Percentiles rank a stretch among this genome's conserved stretches.
phyloP scores from a whole-genome alignment of 2,797 vertebrate genomes.

The Scleropages formosus region DNA sequence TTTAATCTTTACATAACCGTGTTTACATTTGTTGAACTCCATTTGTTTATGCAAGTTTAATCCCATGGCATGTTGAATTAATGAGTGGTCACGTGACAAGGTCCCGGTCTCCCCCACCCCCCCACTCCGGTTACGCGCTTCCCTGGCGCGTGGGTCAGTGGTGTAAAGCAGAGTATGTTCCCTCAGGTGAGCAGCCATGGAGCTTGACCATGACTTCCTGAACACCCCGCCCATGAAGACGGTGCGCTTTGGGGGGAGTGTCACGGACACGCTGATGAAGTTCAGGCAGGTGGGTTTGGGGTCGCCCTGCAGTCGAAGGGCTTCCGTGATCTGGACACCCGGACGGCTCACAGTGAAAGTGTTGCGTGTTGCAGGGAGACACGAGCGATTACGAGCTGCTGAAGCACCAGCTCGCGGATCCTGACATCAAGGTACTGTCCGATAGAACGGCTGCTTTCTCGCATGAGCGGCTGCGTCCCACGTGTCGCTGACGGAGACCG shows the following conservation, averaged over 20 bases:
- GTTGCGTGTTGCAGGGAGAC: conserved; percentile 72
- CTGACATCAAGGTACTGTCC: conserved; percentile 85
- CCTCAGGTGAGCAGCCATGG: conserved; percentile 56
- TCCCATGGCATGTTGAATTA: too few species aligned
- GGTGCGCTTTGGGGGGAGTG: conserved; percentile 84
- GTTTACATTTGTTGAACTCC: too few species aligned
- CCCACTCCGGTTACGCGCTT: too few species aligned
- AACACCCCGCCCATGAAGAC: conserved; percentile 81
- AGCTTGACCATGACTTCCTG: conserved; percentile 71
- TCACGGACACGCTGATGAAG: conserved; percentile 78
- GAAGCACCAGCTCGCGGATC: conserved; percentile 85
- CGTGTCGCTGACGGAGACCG: not conserved
- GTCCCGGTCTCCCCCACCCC: too few species aligned
- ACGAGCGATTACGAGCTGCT: conserved; percentile 82
- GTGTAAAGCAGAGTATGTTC: too few species aligned
- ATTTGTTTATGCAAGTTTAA: too few species aligned
- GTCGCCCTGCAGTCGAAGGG: not conserved
- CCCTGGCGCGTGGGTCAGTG: too few species aligned
- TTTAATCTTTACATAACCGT: too few species aligned
- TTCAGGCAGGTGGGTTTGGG: conserved; percentile 67
- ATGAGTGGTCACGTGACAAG: too few species aligned
- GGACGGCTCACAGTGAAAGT: not conserved
- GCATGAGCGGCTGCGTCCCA: not conserved
- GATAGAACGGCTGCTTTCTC: too few species aligned
- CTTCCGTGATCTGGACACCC: not conserved